Conservation (phyloP, 2,113 vertebrate species). For the Pitta sordida region DNA sequence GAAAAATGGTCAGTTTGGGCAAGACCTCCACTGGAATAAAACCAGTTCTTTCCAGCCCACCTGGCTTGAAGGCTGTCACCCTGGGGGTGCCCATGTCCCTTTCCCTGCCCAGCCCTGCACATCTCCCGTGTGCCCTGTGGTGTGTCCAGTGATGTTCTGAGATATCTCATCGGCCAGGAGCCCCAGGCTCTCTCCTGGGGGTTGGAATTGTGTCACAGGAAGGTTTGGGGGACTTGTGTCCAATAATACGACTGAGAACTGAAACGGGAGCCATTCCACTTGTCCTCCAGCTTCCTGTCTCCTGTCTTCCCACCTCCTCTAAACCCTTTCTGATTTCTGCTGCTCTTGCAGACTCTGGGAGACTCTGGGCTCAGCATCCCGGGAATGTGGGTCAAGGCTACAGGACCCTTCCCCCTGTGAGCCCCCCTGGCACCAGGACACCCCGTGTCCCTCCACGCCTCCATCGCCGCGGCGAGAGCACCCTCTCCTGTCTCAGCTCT, state of each 20-base stretch:
- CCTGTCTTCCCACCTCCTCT: background rate
- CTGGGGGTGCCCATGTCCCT: fast-evolving
- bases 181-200: background rate
- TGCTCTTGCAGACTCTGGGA: background rate
- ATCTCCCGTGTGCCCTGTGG: fast-evolving
- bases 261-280: background rate
- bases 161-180: fast-evolving
- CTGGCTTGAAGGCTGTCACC: background rate
- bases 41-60: background rate
- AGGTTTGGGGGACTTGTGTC: too few species aligned
- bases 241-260: background rate
- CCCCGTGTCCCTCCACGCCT: fast-evolving
- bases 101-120: too few species aligned
- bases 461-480: constrained; percentile 2
- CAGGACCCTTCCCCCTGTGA: background rate
- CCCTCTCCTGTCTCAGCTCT: constrained; percentile 52
- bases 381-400: fast-evolving
- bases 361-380: background rate
- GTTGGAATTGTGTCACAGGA: background rate
- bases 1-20: background rate
- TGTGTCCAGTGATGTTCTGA: fast-evolving
- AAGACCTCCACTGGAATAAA: background rate
- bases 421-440: background rate
- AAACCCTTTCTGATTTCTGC: background rate
- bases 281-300: background rate